Evolutionary conservation across 2,888 invertebrate species (phyloP), one percentile per base, ranked within the genome.

Genomic region (Camptogramma bilineatum): DNA sequence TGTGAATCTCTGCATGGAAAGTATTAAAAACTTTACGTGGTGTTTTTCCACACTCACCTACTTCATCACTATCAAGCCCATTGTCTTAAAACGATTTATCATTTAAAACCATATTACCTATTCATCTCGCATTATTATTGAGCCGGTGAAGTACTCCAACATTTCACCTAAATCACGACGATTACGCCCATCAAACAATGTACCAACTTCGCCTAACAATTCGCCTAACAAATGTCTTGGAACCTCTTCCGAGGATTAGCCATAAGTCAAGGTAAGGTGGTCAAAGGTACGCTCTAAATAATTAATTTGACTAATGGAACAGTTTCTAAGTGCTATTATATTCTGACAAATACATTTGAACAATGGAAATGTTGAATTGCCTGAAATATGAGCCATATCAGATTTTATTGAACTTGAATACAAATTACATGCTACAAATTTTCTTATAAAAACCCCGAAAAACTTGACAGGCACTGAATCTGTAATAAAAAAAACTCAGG

Each of bases 291-390:
- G 84, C 80, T 79, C 78, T 90, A 85, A 91, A 91, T 93, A 90
- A 93, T 93, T 92, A 91, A 93, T 91, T 88, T 87, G 82, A 84
- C 88, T 91, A 93, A 93, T 93, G 89, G 90, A 83, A 86, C 84
- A 28, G 58, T 58, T 61, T 62, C 52, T 61, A 50, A 44, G 62
- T 34, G 39, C 34, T 16, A 50, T 42, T 51, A 19, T 18, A 34
- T 13, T 46, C 17, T 44, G 44, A 44, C 28, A 52, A 58, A 52
- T 57, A 42, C 50, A 5, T 39, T 39, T 4, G 39, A 0, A 2
- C 39, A 13, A 13, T 28, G 2, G 5, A 28, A 5, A 28, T 28
- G 4, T 28, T 4, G 28, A 28, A 28, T 3, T 28, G 5, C 28
- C 28, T 28, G 28, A 7, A 28, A 28, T 28, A 24, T 2, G n/a